These are phyloP conservation scores for Hydractinia symbiolongicarpus DNA, from an alignment of 30 jellyfish, hydroid and myxozoan genomes.

Conservation along the genomic window DNA sequence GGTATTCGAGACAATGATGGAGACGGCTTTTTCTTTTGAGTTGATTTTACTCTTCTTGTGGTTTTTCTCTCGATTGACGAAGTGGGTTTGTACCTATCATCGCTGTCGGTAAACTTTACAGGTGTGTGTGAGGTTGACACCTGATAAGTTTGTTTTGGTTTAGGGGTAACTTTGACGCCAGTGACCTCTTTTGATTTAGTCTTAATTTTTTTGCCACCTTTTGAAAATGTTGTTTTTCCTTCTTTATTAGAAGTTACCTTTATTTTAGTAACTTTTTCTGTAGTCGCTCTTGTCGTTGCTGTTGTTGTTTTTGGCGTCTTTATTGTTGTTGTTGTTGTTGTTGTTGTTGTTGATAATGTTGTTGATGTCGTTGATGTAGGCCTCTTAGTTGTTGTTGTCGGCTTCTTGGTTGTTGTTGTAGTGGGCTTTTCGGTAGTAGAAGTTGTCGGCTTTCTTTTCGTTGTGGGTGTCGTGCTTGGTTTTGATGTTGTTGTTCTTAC, in stretches of 20 bases:
- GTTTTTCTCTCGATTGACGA: too few relatives aligned
- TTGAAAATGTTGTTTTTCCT: background rate
- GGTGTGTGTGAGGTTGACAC: too few relatives aligned
- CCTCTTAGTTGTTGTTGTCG: background rate
- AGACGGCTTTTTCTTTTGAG: too few relatives aligned
- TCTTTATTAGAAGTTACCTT: background rate
- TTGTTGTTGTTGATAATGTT: background rate
- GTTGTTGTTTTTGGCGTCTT: background rate
- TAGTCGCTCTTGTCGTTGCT: background rate
- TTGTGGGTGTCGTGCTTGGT: background rate
- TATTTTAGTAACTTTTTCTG: conserved; percentile 5
- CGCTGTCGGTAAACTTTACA: too few relatives aligned
- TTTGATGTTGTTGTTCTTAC: background rate
- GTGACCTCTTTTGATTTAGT: too few relatives aligned
- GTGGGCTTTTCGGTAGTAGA: background rate
- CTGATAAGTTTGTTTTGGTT: too few relatives aligned
- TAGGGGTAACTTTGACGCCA: too few relatives aligned
- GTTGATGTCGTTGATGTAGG: background rate
- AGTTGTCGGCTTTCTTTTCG: background rate
- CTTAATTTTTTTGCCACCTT: background rate
- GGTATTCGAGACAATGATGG: too few relatives aligned
- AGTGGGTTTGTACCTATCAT: too few relatives aligned
- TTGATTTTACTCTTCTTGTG: too few relatives aligned
- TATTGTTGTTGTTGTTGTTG: background rate
- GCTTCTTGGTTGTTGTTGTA: background rate